These are phyloP conservation scores for Drosophila merina DNA, from an alignment of 2,888 invertebrate species.

Conservation along the genomic window DNA sequence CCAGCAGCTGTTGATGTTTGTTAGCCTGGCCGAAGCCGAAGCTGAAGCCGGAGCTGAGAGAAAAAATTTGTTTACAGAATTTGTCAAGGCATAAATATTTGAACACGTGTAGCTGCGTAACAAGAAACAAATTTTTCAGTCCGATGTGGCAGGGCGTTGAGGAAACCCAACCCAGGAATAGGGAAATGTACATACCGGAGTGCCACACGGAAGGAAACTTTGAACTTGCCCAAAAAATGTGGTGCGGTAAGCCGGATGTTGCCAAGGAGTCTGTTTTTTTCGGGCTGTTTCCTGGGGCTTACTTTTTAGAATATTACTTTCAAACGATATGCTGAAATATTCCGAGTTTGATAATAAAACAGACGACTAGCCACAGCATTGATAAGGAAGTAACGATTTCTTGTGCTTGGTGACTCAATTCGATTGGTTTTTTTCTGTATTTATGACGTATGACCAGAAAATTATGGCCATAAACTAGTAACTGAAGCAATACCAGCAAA, in stretches of 20 bases:
- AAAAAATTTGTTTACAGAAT: constrained; percentile 71
- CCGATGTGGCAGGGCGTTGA: constrained; percentile 20
- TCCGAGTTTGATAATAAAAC: constrained; percentile 23
- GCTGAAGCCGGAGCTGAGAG: constrained; percentile 29
- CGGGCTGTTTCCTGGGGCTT: constrained; percentile 21
- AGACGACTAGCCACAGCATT: constrained; percentile 1
- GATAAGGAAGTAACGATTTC: constrained; percentile 37
- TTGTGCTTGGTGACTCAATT: constrained; percentile 39
- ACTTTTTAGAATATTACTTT: constrained; percentile 7
- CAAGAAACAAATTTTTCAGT: constrained; percentile 44
- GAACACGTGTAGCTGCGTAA: constrained; percentile 72
- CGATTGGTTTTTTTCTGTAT: constrained; percentile 28
- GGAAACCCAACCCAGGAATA: constrained; percentile 26
- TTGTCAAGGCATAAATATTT: constrained; percentile 76
- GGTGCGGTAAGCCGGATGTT: constrained; percentile 40
- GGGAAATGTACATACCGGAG: constrained; percentile 43
- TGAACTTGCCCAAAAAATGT: constrained; percentile 44
- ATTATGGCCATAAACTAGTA: constrained; percentile 28
- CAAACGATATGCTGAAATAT: constrained; percentile 3
- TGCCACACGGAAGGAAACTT: constrained; percentile 46
- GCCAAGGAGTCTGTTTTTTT: constrained; percentile 15
- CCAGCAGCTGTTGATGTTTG: constrained; percentile 65
- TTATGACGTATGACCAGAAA: constrained; percentile 43
- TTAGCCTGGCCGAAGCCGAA: constrained; percentile 34
- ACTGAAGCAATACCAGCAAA: constrained; percentile 38